These are phyloP conservation scores for Heptranchias perlo DNA, from an alignment of 2,113 vertebrate genomes.

Conservation along the genomic window DNA sequence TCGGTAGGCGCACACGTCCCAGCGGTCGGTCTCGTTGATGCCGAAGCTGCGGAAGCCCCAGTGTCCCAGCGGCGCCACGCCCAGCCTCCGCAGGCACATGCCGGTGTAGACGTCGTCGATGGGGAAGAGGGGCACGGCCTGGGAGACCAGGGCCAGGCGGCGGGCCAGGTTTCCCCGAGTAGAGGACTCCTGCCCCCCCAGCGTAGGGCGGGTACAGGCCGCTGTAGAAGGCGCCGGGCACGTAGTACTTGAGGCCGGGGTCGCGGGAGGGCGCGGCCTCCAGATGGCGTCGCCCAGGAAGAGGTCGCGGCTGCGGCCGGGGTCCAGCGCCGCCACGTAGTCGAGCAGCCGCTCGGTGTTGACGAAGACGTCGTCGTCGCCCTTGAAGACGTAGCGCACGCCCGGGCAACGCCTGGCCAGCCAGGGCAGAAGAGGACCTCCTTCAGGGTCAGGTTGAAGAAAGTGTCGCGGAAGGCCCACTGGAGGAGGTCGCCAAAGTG, in stretches of 20 bases:
- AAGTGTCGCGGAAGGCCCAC: constrained; percentile 68
- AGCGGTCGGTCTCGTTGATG: constrained; percentile 48
- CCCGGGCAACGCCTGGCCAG: constrained; percentile 53
- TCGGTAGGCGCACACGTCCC: constrained; percentile 55
- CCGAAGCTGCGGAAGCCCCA: constrained; percentile 64
- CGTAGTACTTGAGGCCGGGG: constrained; percentile 61
- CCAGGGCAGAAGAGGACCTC: constrained; percentile 69
- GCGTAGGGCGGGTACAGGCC: constrained; percentile 64
- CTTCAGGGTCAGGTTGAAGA: constrained; percentile 69
- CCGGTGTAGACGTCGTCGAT: constrained; percentile 69
- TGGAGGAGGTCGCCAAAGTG: constrained; percentile 60
- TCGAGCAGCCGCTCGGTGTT: constrained; percentile 57
- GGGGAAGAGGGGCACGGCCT: constrained; percentile 60
- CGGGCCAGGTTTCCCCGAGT: constrained; percentile 55
- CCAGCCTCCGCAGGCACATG: constrained; percentile 62
- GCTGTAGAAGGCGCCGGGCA: constrained; percentile 63
- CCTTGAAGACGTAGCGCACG: constrained; percentile 62
- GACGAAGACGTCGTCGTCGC: constrained; percentile 68
- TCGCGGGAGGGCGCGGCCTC: constrained; percentile 61
- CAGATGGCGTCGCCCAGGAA: constrained; percentile 62
- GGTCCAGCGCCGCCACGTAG: constrained; percentile 49
- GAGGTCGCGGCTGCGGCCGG: constrained; percentile 46
- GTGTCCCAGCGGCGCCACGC: constrained; percentile 57
- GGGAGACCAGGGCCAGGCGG: constrained; percentile 51
- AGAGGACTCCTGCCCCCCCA: constrained; percentile 67